Evolutionary conservation across 2,797 vertebrate genomes (phyloP).

Genomic region (Lacerta viridis): DNA sequence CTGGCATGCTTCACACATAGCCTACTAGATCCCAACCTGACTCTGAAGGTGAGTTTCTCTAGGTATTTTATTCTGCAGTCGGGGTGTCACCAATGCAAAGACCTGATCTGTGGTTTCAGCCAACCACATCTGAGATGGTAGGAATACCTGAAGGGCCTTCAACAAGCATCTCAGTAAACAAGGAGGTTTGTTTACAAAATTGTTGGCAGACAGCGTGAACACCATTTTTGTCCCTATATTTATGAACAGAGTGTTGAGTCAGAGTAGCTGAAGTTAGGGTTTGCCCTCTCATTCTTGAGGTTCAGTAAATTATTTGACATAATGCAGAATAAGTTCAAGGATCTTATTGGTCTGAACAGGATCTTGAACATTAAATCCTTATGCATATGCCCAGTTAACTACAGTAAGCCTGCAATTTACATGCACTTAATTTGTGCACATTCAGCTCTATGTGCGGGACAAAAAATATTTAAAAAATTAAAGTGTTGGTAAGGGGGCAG

Average conservation of each 20-base stretch:
- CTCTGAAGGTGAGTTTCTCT: background rate
- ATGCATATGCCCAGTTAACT: constrained; percentile 27
- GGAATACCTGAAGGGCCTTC: too few species aligned
- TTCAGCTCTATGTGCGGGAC: too few species aligned
- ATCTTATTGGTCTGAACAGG: background rate
- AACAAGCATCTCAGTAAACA: too few species aligned
- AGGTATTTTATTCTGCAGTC: background rate
- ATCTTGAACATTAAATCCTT: constrained; percentile 38
- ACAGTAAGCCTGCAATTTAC: too few species aligned
- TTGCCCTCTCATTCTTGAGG: background rate
- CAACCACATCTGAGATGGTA: background rate
- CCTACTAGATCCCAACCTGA: background rate
- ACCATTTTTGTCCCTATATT: background rate
- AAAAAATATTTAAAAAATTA: too few species aligned
- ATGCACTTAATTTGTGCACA: too few species aligned
- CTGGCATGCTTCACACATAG: background rate
- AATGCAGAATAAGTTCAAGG: background rate
- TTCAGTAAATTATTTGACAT: constrained; percentile 5
- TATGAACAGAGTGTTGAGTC: background rate
- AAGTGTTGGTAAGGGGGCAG: too few species aligned
- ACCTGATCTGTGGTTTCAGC: background rate
- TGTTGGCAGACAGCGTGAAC: background rate
- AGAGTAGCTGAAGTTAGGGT: background rate
- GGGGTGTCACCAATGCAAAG: background rate
- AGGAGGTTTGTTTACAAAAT: background rate